Evolutionary conservation across 2,888 invertebrate species (phyloP), one percentile per base, ranked within the genome.

Genomic region (Drosophila neutralis): DNA sequence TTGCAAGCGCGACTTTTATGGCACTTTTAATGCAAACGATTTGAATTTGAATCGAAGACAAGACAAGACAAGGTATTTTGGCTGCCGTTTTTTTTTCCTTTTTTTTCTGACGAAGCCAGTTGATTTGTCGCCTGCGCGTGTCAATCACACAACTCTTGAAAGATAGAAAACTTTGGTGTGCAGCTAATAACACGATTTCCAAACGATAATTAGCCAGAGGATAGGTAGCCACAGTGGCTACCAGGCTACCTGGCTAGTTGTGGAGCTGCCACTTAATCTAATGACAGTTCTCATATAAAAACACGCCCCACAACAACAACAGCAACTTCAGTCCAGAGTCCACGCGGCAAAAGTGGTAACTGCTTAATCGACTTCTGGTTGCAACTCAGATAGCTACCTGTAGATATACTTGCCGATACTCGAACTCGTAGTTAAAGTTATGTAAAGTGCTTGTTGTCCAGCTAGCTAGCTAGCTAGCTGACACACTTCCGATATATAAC

Each of bases 281-380:
- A 86, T 86, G 90, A 83, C 85, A 89, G 90, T 89, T 85, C 88
- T 88, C 81, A 62, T 60, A 61, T 64, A 49, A 70, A 45, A 69
- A 66, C 80, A 82, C 83, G 80, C 83, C 80, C 66, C 76, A 73
- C 54, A 57, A 36, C 66, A 56, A 54, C 45, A 45, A 15, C 45
- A 15, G 8, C 45, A 45, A 45, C 24, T 82, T 24, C 8, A 45
- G 45, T 27, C 56, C 56, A 57, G 60, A 38, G 36, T 21, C 40
- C 53, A 66, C 48, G 60, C 60, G 59, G 52, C 57, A 42, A 49
- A 63, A 58, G 56, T 70, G 65, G 83, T 86, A 83, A 88, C 83
- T 86, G 85, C 73, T 83, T 83, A 88, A 86, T 83, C 83, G 87
- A 89, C 88, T 88, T 90, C 85, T 89, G 88, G 89, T 86, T 83